Evolutionary conservation across 2,113 vertebrate genomes (phyloP).

Genomic region (Entelurus aequoreus): DNA sequence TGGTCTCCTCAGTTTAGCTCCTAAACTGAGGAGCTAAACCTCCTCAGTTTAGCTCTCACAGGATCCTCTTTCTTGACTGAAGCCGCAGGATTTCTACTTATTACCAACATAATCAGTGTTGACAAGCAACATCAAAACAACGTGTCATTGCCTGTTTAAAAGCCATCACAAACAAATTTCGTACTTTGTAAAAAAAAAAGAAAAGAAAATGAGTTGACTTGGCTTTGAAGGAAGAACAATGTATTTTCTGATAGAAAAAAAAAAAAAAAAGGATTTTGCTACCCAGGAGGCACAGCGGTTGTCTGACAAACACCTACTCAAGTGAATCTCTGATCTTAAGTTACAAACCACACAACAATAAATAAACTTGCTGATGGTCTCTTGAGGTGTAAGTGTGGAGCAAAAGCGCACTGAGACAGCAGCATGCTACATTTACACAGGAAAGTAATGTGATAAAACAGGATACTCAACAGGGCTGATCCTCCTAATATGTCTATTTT

Average conservation of each 20-base stretch:
- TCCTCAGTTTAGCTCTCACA: slow-evolving; percentile 24
- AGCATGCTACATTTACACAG: slow-evolving; percentile 3
- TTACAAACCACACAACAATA: slow-evolving; percentile 9
- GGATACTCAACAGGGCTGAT: slow-evolving; percentile 30
- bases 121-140: slow-evolving; percentile 17
- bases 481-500: slow-evolving; percentile 42
- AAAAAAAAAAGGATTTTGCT: slow-evolving; percentile 5
- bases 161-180: slow-evolving; percentile 11
- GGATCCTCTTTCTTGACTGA: slow-evolving; percentile 12
- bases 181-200: slow-evolving; percentile 1
- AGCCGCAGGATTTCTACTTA: slow-evolving; percentile 35
- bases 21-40: not conserved
- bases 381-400: slow-evolving; percentile 6
- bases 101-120: slow-evolving; percentile 7
- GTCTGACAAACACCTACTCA: slow-evolving; percentile 6
- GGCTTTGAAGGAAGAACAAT: not conserved
- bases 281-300: slow-evolving; percentile 8
- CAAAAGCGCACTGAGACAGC: slow-evolving; percentile 4
- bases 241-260: not conserved
- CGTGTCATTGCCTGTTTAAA: slow-evolving; percentile 31
- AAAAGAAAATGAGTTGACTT: not conserved
- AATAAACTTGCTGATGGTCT: slow-evolving; percentile 10
- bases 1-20: slow-evolving; percentile 8
- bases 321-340: slow-evolving; percentile 12
- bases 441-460: slow-evolving; percentile 19